Evolutionary conservation across 2,113 vertebrate genomes (phyloP), one percentile per base, ranked within the genome.

Genomic region (Aspiorhynchus laticeps): DNA sequence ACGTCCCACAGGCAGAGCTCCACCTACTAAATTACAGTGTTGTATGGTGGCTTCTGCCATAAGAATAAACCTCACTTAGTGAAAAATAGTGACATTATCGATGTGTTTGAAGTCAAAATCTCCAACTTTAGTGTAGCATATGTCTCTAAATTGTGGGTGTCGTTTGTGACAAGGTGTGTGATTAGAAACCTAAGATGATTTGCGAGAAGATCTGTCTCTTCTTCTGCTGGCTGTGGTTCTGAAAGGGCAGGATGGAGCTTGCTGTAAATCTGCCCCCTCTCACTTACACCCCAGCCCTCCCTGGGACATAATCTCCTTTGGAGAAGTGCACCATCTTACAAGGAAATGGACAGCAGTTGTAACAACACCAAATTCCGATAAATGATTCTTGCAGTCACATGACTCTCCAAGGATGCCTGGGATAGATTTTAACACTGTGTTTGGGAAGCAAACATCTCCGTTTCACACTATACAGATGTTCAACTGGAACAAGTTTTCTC

Each of bases 151-250:
- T 81, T 90, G 79, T 71, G 24, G n/a, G 59, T 65, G 77, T 85
- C 51, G 12, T n/a, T 43, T 24, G 19, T 79, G 88, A 81, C 86
- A 65, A 59, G 51, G 74, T 36, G 43, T 63, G 56, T 87, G 89
- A 87, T 87, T 90, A 86, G 83, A 90, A 87, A n/a, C 11, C 33
- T 46, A 51, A 65, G 48, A 73, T 88, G 86, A 85, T 90, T 89
- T 81, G 73, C 67, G 31, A 19, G 10, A 21, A 78, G 79, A 85
- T 86, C 76, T 67, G 83, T 87, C 86, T 77, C n/a, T 38, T 74
- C 7, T 71, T 43, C 48, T 14, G 28, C 43, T 43, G 36, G 53
- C 46, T 46, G 80, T 86, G 81, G 67, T 51, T 84, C 84, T 86
- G 80, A 88, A 87, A 82, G 82, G n/a, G 14, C 59, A 63, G 59